Evolutionary conservation across 1,140 invertebrate species (phyloP), one percentile per base, ranked within the genome.

Genomic region (Drosophila kanapiae): DNA sequence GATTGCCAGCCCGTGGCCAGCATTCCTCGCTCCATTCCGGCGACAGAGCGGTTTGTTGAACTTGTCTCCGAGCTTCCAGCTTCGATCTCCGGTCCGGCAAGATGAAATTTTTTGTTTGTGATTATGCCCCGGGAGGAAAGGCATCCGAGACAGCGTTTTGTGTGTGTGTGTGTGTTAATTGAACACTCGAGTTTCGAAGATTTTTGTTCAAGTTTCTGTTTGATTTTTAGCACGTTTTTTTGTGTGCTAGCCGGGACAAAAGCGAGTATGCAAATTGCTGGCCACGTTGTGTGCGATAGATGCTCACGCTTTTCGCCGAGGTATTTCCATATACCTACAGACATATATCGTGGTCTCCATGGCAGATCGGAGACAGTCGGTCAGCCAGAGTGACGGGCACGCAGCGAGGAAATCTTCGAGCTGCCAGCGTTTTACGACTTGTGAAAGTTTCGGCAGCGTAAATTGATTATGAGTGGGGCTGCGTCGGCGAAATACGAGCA

Each of bases 171-270:
- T 82, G 75, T 83, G 80, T 82, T 82, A 82, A 82, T 82, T 82
- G 80, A 82, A 67, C 75, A 69, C 61, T 74, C 80, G 68, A 68
- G 64, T 49, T 57, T 56, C 56, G 63, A 45, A 49, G 42, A 56
- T 75, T 82, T 68, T 71, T 29, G 65, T 59, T 72, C 43, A 16
- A 23, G 67, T 48, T 72, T 72, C 60, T 78, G 62, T 60, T 82
- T 78, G 80, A 82, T 72, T 82, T 79, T 83, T 83, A 82, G 75
- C 80, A 79, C 80, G 77, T 83, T 84, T 76, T 62, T 23, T 37
- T 56, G 64, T 67, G 33, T 27, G 59, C 29, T 27, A 18, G 14
- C 31, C 59, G 42, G 42, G 74, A 61, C 75, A 67, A 57, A 56
- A 60, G 53, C 68, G 35, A 78, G 74, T 84, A 85, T 85, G 82